Conservation (phyloP, 2,113 vertebrate species). For the Formicarius rufipectus region DNA sequence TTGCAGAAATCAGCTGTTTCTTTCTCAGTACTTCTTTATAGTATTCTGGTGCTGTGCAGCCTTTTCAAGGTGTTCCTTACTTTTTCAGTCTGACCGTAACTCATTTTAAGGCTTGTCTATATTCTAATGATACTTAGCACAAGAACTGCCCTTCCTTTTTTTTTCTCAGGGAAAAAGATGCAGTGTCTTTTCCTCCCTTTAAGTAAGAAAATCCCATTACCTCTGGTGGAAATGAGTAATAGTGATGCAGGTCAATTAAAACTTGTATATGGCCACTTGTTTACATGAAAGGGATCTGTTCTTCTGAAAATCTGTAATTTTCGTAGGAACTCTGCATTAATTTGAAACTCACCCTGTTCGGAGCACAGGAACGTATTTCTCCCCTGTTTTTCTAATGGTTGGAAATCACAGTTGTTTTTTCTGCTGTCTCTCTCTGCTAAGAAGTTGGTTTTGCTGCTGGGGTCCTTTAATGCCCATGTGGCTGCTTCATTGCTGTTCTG, state of each 20-base stretch:
- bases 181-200: not conserved
- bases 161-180: not conserved
- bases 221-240: conserved; percentile 23
- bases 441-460: not conserved
- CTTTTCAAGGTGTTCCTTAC: not conserved
- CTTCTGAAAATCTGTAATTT: not conserved
- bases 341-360: not conserved
- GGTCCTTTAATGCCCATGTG: not conserved
- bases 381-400: not conserved
- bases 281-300: not conserved
- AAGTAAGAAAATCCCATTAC: conserved; percentile 27
- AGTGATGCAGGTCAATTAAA: conserved; percentile 1
- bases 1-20: not conserved
- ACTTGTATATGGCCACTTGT: not conserved
- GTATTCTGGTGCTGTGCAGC: not conserved
- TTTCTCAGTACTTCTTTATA: not conserved
- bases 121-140: not conserved
- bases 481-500: not conserved
- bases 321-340: not conserved
- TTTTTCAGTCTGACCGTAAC: not conserved
- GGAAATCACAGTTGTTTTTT: not conserved
- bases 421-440: not conserved
- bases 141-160: not conserved
- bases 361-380: not conserved
- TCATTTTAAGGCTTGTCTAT: not conserved